Evolutionary conservation across 2,113 vertebrate species (phyloP), one percentile per base, ranked within the genome.

Genomic region (Crypturellus undulatus): DNA sequence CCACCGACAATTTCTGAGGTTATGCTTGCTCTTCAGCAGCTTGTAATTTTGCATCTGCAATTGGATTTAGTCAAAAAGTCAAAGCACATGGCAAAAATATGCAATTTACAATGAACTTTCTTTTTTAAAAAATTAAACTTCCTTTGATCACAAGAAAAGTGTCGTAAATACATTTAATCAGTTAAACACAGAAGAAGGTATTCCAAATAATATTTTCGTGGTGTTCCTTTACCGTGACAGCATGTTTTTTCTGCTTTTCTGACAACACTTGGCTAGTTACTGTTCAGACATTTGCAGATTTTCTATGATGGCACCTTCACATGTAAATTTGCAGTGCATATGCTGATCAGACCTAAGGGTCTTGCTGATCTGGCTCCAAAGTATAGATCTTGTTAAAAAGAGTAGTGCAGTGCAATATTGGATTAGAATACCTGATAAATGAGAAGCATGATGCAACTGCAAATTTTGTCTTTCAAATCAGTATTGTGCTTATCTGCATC

Each of bases 381-480:
- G 49, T 20, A 38, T 85, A 85, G 89, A 85, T 85, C 91, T 76
- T 56, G 5, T 89, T 95, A 82, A 89, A n/a, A 45, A 70, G 68
- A 79, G 28, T 85, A 68, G 76, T 87, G 81, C 68, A 92, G 18
- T 78, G 71, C 40, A 86, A n/a, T 90, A 58, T 60, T 80, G 60
- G 25, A 30, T 73, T 59, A 79, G 64, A 93, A 75, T 75, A 90
- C 70, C 54, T 83, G 89, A 88, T 73, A 89, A 89, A 79, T 83
- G 38, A 82, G 45, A 64, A 42, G 12, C 42, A 60, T 34, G 28
- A 32, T 83, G 64, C 72, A 93, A 51, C 84, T 91, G 79, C 67
- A 96, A 45, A 75, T 90, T 92, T 89, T 77, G n/a, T 59, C 51
- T 83, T 94, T 87, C 78, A 92, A 89, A 56, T 65, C 32, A 81